Evolutionary conservation across 1,140 invertebrate species (phyloP), one percentile per base, ranked within the genome.

Genomic region (Lamellibrachia luymesi): DNA sequence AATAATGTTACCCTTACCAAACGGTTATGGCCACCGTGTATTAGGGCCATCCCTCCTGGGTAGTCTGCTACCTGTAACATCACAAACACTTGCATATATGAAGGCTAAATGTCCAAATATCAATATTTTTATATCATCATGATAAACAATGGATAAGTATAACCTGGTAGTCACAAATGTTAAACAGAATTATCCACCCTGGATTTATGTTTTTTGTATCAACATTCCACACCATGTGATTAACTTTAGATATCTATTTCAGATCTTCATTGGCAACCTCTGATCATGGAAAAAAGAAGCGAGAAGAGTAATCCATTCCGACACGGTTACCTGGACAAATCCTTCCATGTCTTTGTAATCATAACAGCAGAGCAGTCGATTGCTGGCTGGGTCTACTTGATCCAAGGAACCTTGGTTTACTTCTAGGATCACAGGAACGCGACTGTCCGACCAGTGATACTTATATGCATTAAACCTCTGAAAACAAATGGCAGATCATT

Each of bases 401-500:
- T 99, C 98, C 50, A 99, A 96, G 92, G 98, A 98, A 95, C 97
- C 98, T 10, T 98, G 97, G 51, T 98, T 98, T 0, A 99, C 97
- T 97, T 99, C 98, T 92, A 99, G 96, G 8, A 98, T 97, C 27
- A 99, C 97, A 4, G 98, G 98, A 56, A 99, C 96, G 94, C 98
- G 97, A 91, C 98, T 98, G 92, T 99, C 98, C 92, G 98, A 98
- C 98, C 99, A 99, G 95, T 99, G 98, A 95, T 98, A 97, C 97
- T 99, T 99, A 95, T 98, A 98, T 13, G 98, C 98, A 97, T 98
- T 97, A 96, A 98, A 99, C 95, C 97, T 97, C 98, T 99, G 96
- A 10, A 51, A 91, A 27, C 64, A 80, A 10, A 38, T 1, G 38
- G 38, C 38, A 38, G 38, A 38, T 38, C 38, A 38, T 38, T 38